These are phyloP conservation scores for Brachionus rubens DNA, from an alignment of 1,140 invertebrate species.

Conservation along the genomic window DNA sequence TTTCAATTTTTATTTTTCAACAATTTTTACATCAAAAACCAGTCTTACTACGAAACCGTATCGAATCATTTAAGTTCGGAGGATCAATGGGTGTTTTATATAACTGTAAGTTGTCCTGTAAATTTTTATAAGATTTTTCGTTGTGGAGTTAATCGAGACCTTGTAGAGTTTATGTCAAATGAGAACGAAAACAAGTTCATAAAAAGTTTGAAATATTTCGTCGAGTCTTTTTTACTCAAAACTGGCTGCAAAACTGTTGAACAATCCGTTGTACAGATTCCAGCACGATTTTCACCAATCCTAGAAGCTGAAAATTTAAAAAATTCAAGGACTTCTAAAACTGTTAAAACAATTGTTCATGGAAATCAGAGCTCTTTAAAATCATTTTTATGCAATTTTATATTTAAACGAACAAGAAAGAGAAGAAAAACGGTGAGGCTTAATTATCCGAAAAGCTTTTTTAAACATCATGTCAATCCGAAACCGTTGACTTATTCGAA, in stretches of 20 bases:
- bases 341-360: not conserved
- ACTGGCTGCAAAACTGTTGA: not conserved
- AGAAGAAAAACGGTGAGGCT: not conserved
- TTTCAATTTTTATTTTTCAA: slow-evolving; percentile 9
- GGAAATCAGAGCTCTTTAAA: not conserved
- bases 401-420: not conserved
- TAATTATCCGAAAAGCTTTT: not conserved
- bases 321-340: not conserved
- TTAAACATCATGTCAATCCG: too few species aligned
- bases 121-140: not conserved
- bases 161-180: not conserved
- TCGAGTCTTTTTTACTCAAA: not conserved
- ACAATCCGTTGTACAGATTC: not conserved
- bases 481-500: not conserved
- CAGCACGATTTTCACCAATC: not conserved
- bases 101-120: not conserved
- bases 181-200: not conserved
- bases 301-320: not conserved
- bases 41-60: not conserved
- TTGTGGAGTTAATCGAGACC: not conserved
- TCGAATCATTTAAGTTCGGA: not conserved
- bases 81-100: not conserved
- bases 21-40: slow-evolving; percentile 3
- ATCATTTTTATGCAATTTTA: not conserved
- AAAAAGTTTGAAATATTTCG: not conserved